Base-by-base conservation (phyloP, 2,113 vertebrate species). In the Cichladusa arquata region DNA sequence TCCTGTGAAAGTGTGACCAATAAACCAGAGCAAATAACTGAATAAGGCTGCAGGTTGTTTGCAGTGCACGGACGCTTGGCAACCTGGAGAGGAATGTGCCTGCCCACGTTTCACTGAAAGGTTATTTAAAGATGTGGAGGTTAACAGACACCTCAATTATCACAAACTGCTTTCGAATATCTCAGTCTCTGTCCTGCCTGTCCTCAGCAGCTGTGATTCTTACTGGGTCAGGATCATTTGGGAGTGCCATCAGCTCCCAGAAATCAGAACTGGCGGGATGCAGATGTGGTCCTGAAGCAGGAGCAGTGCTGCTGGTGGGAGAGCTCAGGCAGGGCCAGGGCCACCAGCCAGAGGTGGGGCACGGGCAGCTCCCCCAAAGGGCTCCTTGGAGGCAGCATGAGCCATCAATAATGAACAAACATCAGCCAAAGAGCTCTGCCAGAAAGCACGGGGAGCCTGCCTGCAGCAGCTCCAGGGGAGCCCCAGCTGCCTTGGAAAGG, bases 131-230 rank as follows among this genome's bases (percentile, higher is more conserved):
- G 89, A 82, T 31, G 45, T 14, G 86, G 78, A 95, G 73, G 86
- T 62, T 79, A 96, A 95, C 85, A 95, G 94, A 83, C 92, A 95
- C 95, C 86, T 92, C 93, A 94, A 96, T 95, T 95, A 93, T 86
- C 74, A 92, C 94, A 93, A 94, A 96, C 90, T 56, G 87, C 86
- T 95, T 94, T 93, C 1, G 6, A 95, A 16, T 80, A 36, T 70
- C n/a, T 28, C 61, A 12, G 85, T 29, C 80, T 85, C 47, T 94
- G 90, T n/a, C 6, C 23, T 31, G 62, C 61, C 81, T 25, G 76
- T 86, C 71, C 92, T 83, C 20, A 66, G 79, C 94, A 73, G 86
- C 65, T 61, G 38, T 12, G 19, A 40, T 70, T 48, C 78, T 44
- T n/a, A 48, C 84, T 79, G 71, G 20, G 56, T 12, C 45, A 6